A percentile compares a stretch with the other conserved stretches of the same genome.
phyloP scores from a whole-genome alignment of 2,113 vertebrate genomes.

The Procavia capensis region DNA sequence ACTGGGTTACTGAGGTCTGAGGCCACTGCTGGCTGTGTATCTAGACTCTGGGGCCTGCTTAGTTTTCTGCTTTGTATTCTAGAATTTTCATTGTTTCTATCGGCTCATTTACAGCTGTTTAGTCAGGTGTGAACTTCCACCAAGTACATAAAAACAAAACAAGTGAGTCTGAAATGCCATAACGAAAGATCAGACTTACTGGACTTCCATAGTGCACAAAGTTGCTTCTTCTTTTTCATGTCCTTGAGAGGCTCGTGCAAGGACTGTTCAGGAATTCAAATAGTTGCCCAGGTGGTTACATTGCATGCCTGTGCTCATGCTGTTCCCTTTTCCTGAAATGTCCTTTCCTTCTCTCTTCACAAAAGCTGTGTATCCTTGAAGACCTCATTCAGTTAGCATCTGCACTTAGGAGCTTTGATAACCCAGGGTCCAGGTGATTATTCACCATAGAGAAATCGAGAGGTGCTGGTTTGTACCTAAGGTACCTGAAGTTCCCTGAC shows the following conservation, averaged over 20 bases:
- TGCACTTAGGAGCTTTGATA: neutral
- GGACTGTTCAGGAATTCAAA: conserved; percentile 64
- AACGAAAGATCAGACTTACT: conserved; percentile 55
- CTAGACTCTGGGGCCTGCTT: conserved; percentile 11
- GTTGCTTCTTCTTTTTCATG: conserved; percentile 70
- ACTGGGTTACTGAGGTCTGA: neutral
- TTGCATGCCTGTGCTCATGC: neutral
- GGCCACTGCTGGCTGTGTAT: neutral
- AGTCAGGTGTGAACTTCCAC: conserved; percentile 79
- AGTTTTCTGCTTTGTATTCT: conserved; percentile 35
- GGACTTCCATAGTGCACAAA: conserved; percentile 70
- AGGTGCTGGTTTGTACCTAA: neutral
- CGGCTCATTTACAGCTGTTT: conserved; percentile 78
- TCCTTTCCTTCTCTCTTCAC: neutral
- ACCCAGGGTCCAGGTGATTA: neutral
- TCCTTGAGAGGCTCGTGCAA: conserved; percentile 51
- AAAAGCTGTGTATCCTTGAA: neutral
- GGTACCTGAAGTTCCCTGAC: neutral
- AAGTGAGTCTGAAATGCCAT: conserved; percentile 67
- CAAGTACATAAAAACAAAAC: conserved; percentile 69
- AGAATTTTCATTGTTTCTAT: conserved; percentile 60
- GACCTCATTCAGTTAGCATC: too few species aligned
- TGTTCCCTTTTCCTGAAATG: neutral
- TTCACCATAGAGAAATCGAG: neutral
- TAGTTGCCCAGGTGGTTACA: neutral